These are phyloP conservation scores for Tarsius wallacei DNA, from an alignment of 2,797 vertebrate genomes.

Conservation along the genomic window DNA sequence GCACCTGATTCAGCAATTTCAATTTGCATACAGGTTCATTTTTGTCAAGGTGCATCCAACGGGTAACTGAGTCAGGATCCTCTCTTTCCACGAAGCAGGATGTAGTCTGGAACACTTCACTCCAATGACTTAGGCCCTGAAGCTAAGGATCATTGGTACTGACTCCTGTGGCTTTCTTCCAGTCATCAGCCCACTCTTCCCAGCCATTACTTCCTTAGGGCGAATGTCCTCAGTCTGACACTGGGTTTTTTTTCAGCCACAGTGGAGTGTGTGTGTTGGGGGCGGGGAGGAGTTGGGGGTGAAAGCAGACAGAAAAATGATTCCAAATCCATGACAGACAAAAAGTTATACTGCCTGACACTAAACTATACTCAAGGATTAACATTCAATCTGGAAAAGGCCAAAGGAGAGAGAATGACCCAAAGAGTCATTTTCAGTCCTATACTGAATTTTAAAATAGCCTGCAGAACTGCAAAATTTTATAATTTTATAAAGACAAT, in stretches of 20 bases:
- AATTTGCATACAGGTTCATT: not conserved
- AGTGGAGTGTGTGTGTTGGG: not conserved
- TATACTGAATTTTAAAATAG: slow-evolving; percentile 41
- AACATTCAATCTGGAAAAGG: not conserved
- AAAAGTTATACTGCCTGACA: not conserved
- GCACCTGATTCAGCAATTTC: not conserved
- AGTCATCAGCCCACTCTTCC: not conserved
- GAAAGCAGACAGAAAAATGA: not conserved
- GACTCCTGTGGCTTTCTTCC: not conserved
- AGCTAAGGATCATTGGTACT: not conserved
- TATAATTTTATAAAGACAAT: not conserved
- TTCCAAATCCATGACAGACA: not conserved
- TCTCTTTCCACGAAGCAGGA: not conserved
- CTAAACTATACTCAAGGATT: not conserved
- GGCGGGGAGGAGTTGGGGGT: not conserved
- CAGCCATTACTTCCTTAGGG: not conserved
- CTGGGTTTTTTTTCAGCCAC: not conserved
- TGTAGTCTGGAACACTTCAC: not conserved
- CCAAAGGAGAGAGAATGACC: slow-evolving; percentile 23
- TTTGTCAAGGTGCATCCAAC: not conserved
- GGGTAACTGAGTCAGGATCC: not conserved
- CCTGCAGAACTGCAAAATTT: not conserved
- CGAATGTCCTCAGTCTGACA: not conserved
- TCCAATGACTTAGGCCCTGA: not conserved
- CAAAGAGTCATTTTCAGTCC: not conserved